A percentile compares a stretch with the other conserved stretches of the same genome.
Evolutionary conservation across 2,888 invertebrate species (phyloP).

Genomic region (Parnassius glacialis): DNA sequence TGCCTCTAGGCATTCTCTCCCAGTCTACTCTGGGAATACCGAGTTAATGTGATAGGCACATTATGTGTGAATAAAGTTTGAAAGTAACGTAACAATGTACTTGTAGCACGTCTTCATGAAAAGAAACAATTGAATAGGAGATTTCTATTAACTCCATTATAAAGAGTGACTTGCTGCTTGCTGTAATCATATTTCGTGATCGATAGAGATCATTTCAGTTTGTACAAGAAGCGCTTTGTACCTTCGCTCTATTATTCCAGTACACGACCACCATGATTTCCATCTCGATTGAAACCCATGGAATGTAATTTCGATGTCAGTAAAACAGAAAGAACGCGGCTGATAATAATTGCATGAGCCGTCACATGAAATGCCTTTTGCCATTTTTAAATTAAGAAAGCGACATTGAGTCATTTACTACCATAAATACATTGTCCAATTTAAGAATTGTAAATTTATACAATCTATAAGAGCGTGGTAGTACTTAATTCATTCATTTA

Average conservation of each 20-base stretch:
- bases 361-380: conserved; percentile 13
- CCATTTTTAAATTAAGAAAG: conserved; percentile 9
- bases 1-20: no score
- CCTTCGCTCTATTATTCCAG: conserved; percentile 13
- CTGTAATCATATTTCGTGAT: conserved; percentile 21
- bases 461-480: conserved; percentile 55
- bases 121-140: conserved; percentile 27
- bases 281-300: neutral
- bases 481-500: no score
- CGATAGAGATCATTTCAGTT: conserved; percentile 23
- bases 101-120: conserved; percentile 13
- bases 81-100: no score
- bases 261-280: conserved; percentile 6
- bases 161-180: conserved; percentile 22
- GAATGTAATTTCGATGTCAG: conserved; percentile 3
- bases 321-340: conserved; percentile 4
- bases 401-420: conserved; percentile 3
- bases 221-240: conserved; percentile 8
- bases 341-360: conserved; percentile 9
- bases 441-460: conserved; percentile 45
- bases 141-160: conserved; percentile 28
- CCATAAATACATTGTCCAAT: conserved; percentile 7
- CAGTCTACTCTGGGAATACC: no score
- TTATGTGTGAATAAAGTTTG: no score
- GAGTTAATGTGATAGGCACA: no score